Evolutionary conservation across 2,797 vertebrate species (phyloP), one percentile per base, ranked within the genome.

Genomic region (Capromys pilorides): DNA sequence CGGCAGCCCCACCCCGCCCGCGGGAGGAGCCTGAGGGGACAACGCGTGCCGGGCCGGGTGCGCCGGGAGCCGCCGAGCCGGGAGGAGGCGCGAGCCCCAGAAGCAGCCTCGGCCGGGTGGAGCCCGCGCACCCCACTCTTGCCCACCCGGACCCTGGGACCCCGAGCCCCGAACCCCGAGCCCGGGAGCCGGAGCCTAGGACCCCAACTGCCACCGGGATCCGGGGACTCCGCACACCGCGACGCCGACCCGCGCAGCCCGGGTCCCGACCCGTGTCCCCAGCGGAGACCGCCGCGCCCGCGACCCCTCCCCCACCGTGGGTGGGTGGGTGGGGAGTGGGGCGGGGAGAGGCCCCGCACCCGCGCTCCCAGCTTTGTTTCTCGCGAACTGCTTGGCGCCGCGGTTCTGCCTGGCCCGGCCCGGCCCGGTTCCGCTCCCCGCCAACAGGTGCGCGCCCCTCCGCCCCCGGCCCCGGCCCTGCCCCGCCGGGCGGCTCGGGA

Each of bases 21-120:
- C 89, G 2, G 64, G 88, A 83, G 91, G 93, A 93, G 91, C 88
- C 62, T 90, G 41, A 89, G 96, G 97, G 96, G 95, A 97, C 95
- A 86, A 89, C 61, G 78, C 57, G 45, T 49, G 73, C 91, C 28
- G 91, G 94, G 88, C 95, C 94, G 45, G 33, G 6, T 1, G 31
- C 33, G 16, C 19, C 49, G 80, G 92, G 84, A 21, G 9, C 67
- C 33, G 39, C 71, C 24, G 39, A 18, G 39, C 21, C 71, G 24
- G 22, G 59, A 61, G 59, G 59, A 61, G 59, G 21, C 59, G 21
- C 59, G 21, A 24, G 54, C 54, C 54, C 16, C 54, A 61, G 21
- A 61, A 21, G 14, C 21, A 8, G 69, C n/a, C 7, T 73, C 26
- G 36, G 75, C 61, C 26, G 41, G 73, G 73, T 77, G 73, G 66